A percentile compares a stretch with the other conserved stretches of the same genome.
phyloP scores from a whole-genome alignment of 2,888 invertebrate genomes.

The Phengaris arion region DNA sequence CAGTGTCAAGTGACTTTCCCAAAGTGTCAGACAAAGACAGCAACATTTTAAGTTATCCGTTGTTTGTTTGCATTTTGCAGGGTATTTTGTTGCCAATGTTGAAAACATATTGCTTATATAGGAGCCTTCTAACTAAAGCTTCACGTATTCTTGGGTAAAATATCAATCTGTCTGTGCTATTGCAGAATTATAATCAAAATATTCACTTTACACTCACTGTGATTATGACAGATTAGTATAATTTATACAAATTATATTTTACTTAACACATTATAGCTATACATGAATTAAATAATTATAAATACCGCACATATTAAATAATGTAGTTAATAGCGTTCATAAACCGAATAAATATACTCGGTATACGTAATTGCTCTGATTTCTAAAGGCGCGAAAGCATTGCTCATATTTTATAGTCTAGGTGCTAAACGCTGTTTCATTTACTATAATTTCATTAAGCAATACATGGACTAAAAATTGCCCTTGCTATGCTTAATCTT shows the following conservation, averaged over 20 bases:
- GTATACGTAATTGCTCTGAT: constrained; percentile 10
- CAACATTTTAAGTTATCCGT: no score
- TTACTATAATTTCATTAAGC: background rate
- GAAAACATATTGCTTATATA: no score
- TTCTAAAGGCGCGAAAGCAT: constrained; percentile 22
- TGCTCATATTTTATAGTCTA: constrained; percentile 27
- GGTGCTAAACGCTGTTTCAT: background rate
- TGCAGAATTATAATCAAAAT: background rate
- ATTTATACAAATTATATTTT: background rate
- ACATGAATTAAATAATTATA: background rate
- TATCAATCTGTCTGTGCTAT: no score
- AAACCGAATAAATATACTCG: background rate
- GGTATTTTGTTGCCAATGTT: no score
- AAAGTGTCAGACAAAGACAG: no score
- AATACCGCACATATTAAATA: background rate
- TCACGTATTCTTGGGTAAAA: no score
- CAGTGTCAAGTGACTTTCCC: no score
- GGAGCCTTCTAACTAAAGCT: no score
- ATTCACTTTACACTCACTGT: background rate
- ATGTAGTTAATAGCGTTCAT: background rate
- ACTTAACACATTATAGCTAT: background rate
- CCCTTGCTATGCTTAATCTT: background rate
- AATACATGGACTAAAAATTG: no score
- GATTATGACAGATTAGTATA: background rate
- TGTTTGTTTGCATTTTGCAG: no score